A percentile compares a stretch with the other conserved stretches of the same genome.
These are phyloP conservation scores for Frankliniella fusca DNA, from an alignment of 2,888 invertebrate species.

Conservation along the genomic window DNA sequence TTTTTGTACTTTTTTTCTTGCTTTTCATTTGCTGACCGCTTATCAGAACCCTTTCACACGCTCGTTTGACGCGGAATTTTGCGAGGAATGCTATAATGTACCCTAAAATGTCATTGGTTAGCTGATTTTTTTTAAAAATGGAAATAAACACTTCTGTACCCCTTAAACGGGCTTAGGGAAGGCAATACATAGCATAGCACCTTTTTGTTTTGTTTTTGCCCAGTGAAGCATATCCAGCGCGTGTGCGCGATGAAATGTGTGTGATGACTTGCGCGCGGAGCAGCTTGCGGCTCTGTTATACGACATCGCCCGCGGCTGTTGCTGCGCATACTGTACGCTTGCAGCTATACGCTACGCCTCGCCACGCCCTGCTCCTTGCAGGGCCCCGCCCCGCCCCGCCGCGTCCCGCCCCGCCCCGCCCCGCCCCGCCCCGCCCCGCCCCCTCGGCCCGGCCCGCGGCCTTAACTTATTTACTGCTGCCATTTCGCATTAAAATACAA, in stretches of 20 bases:
- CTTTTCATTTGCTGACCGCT: no score
- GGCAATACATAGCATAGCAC: no score
- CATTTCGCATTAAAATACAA: slow-evolving; percentile 18
- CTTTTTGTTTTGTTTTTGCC: no score
- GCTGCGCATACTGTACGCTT: not conserved
- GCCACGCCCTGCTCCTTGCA: not conserved
- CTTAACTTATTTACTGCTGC: slow-evolving; percentile 19
- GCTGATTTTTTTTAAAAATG: no score
- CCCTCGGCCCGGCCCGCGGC: not conserved
- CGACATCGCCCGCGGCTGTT: not conserved
- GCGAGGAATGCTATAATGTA: no score
- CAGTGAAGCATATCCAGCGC: no score
- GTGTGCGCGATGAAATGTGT: not conserved
- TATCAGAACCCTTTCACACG: no score
- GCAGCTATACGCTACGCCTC: not conserved
- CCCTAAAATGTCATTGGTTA: no score
- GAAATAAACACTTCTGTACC: no score
- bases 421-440: not conserved
- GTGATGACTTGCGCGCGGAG: not conserved
- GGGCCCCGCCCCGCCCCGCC: not conserved
- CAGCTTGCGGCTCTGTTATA: not conserved
- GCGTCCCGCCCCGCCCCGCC: not conserved
- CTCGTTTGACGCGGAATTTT: no score
- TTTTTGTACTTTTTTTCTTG: no score
- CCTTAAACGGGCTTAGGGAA: no score